Evolutionary conservation across 2,113 vertebrate species (phyloP).

Genomic region (Ellobius talpinus): DNA sequence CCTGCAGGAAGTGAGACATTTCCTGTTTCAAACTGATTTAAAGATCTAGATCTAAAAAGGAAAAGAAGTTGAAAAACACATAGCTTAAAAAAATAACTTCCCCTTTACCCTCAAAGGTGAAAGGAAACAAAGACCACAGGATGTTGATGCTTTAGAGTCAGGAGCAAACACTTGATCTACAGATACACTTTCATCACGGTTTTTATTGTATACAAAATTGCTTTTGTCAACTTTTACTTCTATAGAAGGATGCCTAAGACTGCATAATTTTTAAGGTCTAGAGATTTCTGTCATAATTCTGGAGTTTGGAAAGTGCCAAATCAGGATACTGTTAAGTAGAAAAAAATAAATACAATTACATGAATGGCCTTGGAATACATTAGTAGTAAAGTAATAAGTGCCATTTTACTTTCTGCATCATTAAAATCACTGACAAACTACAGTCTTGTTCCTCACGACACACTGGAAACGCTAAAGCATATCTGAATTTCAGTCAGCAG

Average conservation of each 20-base stretch:
- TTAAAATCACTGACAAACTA: not conserved
- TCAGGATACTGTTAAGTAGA: not conserved
- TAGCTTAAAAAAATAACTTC: not conserved
- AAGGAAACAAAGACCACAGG: not conserved
- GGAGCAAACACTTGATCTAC: accelerated
- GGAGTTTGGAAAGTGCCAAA: not conserved
- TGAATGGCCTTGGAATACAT: not conserved
- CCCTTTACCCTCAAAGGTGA: not conserved
- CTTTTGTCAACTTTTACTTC: not conserved
- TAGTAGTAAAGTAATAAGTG: not conserved
- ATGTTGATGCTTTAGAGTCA: not conserved
- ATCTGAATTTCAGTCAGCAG: not conserved
- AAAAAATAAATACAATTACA: not conserved
- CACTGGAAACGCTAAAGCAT: not conserved
- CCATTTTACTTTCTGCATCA: not conserved
- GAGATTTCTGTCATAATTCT: not conserved
- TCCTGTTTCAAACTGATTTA: slow-evolving; percentile 53
- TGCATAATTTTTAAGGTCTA: not conserved
- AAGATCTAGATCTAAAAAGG: not conserved
- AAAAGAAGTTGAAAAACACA: not conserved
- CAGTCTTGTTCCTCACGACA: not conserved
- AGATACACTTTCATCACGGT: not conserved
- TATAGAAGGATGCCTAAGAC: not conserved
- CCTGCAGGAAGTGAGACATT: not conserved
- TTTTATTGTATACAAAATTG: not conserved